phyloP scores from a whole-genome alignment of 2,797 vertebrate genomes.

The Masticophis lateralis region DNA sequence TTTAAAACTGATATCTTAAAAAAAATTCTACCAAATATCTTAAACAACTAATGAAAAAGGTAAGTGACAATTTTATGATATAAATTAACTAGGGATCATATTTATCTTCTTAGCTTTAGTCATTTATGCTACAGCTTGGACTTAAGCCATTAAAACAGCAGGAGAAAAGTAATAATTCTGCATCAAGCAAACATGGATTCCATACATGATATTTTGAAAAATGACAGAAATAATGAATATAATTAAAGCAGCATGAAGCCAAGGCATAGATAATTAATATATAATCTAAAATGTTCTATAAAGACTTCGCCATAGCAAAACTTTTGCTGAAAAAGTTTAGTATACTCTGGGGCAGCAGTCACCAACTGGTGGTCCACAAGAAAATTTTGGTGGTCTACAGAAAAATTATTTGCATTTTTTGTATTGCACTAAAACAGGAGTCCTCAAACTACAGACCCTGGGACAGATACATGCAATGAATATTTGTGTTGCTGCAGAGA shows the following conservation, averaged over 20 bases:
- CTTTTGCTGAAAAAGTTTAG: conserved; percentile 31
- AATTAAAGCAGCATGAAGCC: conserved; percentile 62
- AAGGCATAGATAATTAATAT: conserved; percentile 64
- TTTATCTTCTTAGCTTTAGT: conserved; percentile 55
- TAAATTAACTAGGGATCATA: conserved; percentile 57
- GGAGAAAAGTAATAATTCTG: conserved; percentile 52
- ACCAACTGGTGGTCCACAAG: too few species aligned
- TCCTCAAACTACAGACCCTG: too few species aligned
- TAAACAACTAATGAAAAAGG: conserved; percentile 44
- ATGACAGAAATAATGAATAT: conserved; percentile 61
- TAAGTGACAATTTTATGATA: conserved; percentile 35
- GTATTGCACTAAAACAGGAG: too few species aligned
- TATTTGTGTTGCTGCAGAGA: too few species aligned
- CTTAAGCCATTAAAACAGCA: conserved; percentile 54
- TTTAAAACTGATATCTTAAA: conserved; percentile 17
- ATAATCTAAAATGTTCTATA: conserved; percentile 50
- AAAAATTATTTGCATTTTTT: too few species aligned
- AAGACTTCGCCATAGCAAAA: conserved; percentile 46
- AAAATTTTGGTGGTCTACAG: too few species aligned
- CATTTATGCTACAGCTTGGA: conserved; percentile 59
- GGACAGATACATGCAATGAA: too few species aligned
- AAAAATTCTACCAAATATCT: conserved; percentile 12
- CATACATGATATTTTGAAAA: conserved; percentile 53
- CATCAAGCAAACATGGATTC: conserved; percentile 44
- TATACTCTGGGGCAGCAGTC: background rate